Evolutionary conservation across 2,113 vertebrate species (phyloP).

Genomic region (Tenebrosternarchus preto): DNA sequence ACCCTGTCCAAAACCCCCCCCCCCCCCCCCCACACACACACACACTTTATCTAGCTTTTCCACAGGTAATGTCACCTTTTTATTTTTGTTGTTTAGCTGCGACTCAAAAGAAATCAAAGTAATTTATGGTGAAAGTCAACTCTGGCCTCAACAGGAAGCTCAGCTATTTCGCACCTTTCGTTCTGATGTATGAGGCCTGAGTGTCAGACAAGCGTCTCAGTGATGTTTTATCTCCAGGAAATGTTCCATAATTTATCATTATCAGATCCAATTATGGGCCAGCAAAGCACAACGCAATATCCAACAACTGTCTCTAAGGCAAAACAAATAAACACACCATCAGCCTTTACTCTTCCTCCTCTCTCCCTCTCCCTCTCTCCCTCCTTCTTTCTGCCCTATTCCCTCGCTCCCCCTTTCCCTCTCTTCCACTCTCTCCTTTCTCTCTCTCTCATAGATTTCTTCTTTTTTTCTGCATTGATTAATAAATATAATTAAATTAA

Average conservation of each 20-base stretch:
- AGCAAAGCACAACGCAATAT: constrained; percentile 61
- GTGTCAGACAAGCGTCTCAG: constrained; percentile 52
- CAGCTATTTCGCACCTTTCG: constrained; percentile 44
- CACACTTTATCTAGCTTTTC: constrained; percentile 63
- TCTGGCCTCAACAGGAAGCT: constrained; percentile 40
- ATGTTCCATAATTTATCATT: constrained; percentile 68
- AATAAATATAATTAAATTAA: constrained; percentile 76
- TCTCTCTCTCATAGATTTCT: not conserved
- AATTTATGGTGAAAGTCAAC: constrained; percentile 61
- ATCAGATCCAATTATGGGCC: constrained; percentile 58
- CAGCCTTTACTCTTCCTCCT: constrained; percentile 31
- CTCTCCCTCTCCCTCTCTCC: constrained; percentile 22
- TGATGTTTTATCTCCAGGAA: constrained; percentile 61
- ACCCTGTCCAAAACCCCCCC: constrained; percentile 22
- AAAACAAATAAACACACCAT: constrained; percentile 64
- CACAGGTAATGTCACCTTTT: constrained; percentile 59
- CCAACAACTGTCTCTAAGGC: constrained; percentile 47
- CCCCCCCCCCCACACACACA: no score
- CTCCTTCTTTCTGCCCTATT: not conserved
- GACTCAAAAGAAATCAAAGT: constrained; percentile 61
- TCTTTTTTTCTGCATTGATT: constrained; percentile 56
- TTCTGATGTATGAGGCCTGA: constrained; percentile 49
- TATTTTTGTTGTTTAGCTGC: constrained; percentile 52
- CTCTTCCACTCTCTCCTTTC: constrained; percentile 37
- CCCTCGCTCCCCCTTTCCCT: not conserved